Percentiles rank a stretch among this genome's conserved stretches.
phyloP scores from a whole-genome alignment of 2,113 vertebrate species.

The Catagonus wagneri region DNA sequence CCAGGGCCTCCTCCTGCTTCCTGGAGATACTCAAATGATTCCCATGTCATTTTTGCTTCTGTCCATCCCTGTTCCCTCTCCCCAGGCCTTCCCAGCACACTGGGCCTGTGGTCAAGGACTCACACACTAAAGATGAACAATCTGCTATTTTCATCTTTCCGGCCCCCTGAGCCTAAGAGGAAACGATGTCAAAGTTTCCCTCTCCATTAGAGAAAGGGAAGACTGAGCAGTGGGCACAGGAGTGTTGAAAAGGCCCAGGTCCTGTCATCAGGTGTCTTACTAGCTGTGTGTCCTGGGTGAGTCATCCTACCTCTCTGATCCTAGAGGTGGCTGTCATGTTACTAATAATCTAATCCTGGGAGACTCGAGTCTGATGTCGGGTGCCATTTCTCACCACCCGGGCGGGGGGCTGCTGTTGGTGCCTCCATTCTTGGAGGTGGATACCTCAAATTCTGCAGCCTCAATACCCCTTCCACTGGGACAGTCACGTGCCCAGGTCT shows the following conservation, averaged over 20 bases:
- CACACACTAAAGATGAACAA: not conserved
- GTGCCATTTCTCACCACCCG: not conserved
- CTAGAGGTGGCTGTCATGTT: not conserved
- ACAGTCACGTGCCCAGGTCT: too few species aligned
- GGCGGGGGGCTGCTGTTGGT: not conserved
- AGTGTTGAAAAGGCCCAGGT: not conserved
- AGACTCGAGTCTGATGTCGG: fast-evolving
- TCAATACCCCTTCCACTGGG: not conserved
- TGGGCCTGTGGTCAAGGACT: not conserved
- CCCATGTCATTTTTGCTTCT: not conserved
- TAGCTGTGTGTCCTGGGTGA: not conserved
- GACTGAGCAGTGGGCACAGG: not conserved
- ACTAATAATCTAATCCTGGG: not conserved
- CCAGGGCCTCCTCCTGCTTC: not conserved
- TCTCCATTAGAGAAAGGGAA: not conserved
- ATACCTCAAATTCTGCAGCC: not conserved
- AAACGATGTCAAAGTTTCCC: not conserved
- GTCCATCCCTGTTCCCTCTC: not conserved
- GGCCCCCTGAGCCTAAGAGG: not conserved
- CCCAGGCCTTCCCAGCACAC: not conserved
- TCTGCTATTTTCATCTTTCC: not conserved
- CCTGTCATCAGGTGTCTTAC: not conserved
- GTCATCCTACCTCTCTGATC: not conserved
- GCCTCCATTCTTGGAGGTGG: not conserved
- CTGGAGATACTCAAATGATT: not conserved